Evolutionary conservation across 2,113 vertebrate species (phyloP), one percentile per base, ranked within the genome.

Genomic region (Pteruthius melanotis): DNA sequence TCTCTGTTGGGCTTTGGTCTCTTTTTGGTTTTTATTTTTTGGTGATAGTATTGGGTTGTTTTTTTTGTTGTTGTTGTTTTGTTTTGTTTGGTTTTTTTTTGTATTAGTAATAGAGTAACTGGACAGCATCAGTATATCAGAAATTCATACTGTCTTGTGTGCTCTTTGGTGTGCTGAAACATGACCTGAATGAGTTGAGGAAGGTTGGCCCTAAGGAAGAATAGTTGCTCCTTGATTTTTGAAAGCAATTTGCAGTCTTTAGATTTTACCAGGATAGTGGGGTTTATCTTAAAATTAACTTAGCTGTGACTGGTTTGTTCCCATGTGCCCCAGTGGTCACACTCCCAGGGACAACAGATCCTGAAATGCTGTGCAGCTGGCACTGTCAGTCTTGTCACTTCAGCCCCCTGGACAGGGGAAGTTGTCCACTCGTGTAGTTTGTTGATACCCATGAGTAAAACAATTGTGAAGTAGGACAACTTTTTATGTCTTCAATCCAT

Each of bases 71-170:
- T n/a, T n/a, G n/a, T n/a, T n/a, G n/a, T n/a, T n/a, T n/a, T n/a
- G n/a, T n/a, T n/a, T n/a, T n/a, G n/a, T n/a, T n/a, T n/a, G n/a
- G n/a, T n/a, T n/a, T 13, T 17, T 59, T 44, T 61, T 82, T 63
- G 8, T 22, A 2, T 28, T 59, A 72, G 7, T 37, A 14, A 3
- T 45, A 7, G 5, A 70, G 45, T 57, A 45, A 16, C 21, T 49
- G 75, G 56, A 12, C 14, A 63, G 21, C 26, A 59, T 79, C 75
- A 18, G 15, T 17, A 5, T 21, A 21, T 65, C 49, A 72, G 37
- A n/a, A 52, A 23, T 69, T n/a, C 6, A 0, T 18, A 9, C 6
- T 8, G 1, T 13, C 6, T 20, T 44, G 8, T 35, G 13, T 9
- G 5, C 33, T 31, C 7, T 33, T 53, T 30, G 8, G 7, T 69